Evolutionary conservation across 2,888 invertebrate species (phyloP).

Genomic region (Enoplolaimus lenunculus): DNA sequence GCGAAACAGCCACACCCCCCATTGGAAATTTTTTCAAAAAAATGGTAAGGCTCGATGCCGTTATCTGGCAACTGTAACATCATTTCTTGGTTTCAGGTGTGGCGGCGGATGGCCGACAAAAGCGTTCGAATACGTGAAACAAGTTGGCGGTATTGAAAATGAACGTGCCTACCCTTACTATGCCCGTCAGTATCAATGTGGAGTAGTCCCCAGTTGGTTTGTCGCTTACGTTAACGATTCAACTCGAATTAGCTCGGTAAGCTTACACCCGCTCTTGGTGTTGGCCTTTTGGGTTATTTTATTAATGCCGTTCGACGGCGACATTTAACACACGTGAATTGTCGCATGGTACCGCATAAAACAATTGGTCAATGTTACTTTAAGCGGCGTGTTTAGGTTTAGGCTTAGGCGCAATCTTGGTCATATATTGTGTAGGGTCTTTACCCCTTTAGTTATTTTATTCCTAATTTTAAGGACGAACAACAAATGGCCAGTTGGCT

Average conservation of each 20-base stretch:
- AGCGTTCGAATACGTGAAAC: not conserved
- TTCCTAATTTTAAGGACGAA: constrained; percentile 29
- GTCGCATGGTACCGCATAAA: too few species aligned
- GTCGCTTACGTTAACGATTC: not conserved
- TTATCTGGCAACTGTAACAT: too few species aligned
- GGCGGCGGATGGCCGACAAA: not conserved
- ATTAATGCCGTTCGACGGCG: not conserved
- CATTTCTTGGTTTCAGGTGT: not conserved
- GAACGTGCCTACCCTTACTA: not conserved
- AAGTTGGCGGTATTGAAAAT: not conserved
- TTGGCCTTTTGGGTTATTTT: not conserved
- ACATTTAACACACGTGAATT: too few species aligned
- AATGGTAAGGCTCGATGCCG: too few species aligned
- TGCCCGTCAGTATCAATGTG: not conserved
- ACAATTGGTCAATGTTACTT: too few species aligned
- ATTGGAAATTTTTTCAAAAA: too few species aligned
- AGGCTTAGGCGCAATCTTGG: too few species aligned
- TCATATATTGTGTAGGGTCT: too few species aligned
- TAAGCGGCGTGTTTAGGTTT: too few species aligned
- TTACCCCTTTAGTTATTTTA: not conserved
- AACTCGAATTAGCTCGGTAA: not conserved
- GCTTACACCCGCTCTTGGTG: not conserved
- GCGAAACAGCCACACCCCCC: too few species aligned
- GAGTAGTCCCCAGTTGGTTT: not conserved
- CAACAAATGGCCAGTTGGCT: constrained; percentile 34